Evolutionary conservation across 23 tunicate species (phyloP), one percentile per base, ranked within the genome.

Genomic region (Trididemnum clinides): DNA sequence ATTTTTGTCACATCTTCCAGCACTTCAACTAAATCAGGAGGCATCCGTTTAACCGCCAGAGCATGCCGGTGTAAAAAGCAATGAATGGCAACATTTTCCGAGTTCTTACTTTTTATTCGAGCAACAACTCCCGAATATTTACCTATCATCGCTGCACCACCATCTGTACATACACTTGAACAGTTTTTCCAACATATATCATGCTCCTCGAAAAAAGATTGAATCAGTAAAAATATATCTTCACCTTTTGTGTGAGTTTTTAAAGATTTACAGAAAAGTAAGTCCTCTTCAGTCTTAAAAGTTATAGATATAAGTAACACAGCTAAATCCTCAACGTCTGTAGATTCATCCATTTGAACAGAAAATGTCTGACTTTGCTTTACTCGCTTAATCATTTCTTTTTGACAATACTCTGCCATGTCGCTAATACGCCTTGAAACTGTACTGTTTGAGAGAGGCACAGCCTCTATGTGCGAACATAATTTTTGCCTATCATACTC

Each of bases 21-120:
- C 75, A 66, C 75, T 66, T 66, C 37, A 31, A 66, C 75, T 66
- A 66, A 29, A 66, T 66, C 75, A 66, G 75, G 75, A 66, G 75
- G 75, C 75, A 66, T 66, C 75, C 75, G 75, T 66, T 66, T 66
- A 66, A 66, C 75, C 37, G 75, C 75, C 36, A 66, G 75, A 66
- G 75, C 75, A 66, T 66, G 75, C 75, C 75, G 75, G 37, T 66
- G 75, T 66, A 66, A 66, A 66, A 66, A 66, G 75, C 75, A 66
- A 66, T 66, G 75, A 66, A 66, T 28, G 36, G 75, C 75, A 28
- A 66, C 75, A 66, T 15, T 66, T 29, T 66, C 75, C 75, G 75
- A 66, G 75, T 66, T 66, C 31, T 66, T 66, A 66, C 75, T 66
- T 66, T 66, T 29, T 10, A 66, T 66, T 29, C 75, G 75, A 66